Conservation (phyloP, 2,797 vertebrate species). For the Hozukius guyotensis region DNA sequence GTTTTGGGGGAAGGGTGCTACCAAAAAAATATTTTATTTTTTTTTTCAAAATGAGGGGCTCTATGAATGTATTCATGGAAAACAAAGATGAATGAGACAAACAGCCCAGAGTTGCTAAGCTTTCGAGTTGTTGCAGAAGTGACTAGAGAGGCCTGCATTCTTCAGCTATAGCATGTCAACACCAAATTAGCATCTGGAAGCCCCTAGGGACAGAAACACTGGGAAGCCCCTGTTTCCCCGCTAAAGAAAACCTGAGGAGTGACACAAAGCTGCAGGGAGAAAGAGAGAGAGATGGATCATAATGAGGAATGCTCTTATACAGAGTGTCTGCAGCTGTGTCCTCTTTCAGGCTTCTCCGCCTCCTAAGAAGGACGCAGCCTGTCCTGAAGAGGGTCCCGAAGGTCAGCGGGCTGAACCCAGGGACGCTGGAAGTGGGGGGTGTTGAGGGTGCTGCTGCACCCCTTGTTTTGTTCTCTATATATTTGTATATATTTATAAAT, state of each 20-base stretch:
- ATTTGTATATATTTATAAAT: too few relatives aligned
- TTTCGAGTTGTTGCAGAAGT: slow-evolving; percentile 37
- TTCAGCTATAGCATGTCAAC: slow-evolving; percentile 42
- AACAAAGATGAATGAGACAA: slow-evolving; percentile 58
- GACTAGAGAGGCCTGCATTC: slow-evolving; percentile 39
- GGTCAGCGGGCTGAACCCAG: slow-evolving; percentile 26
- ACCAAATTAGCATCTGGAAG: slow-evolving; percentile 49
- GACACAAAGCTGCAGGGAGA: slow-evolving; percentile 44
- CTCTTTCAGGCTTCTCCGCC: slow-evolving; percentile 11
- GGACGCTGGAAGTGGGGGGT: not conserved
- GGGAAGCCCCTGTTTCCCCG: slow-evolving; percentile 51
- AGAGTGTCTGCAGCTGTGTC: slow-evolving; percentile 44
- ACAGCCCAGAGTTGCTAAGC: slow-evolving; percentile 48
- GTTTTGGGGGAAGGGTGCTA: slow-evolving; percentile 11
- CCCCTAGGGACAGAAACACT: slow-evolving; percentile 51
- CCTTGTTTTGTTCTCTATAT: too few relatives aligned
- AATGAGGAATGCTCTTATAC: slow-evolving; percentile 34
- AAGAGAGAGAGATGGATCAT: not conserved
- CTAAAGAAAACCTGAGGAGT: slow-evolving; percentile 33
- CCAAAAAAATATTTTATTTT: not conserved
- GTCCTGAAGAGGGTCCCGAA: slow-evolving; percentile 18
- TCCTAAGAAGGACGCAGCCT: slow-evolving; percentile 9
- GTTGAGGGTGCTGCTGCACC: too few relatives aligned
- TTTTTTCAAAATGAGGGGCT: not conserved
- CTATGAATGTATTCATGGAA: slow-evolving; percentile 70